Percentiles rank a stretch among this genome's conserved stretches.
These are phyloP conservation scores for Chirona hameri DNA, from an alignment of 2,888 invertebrate genomes.

Conservation along the genomic window DNA sequence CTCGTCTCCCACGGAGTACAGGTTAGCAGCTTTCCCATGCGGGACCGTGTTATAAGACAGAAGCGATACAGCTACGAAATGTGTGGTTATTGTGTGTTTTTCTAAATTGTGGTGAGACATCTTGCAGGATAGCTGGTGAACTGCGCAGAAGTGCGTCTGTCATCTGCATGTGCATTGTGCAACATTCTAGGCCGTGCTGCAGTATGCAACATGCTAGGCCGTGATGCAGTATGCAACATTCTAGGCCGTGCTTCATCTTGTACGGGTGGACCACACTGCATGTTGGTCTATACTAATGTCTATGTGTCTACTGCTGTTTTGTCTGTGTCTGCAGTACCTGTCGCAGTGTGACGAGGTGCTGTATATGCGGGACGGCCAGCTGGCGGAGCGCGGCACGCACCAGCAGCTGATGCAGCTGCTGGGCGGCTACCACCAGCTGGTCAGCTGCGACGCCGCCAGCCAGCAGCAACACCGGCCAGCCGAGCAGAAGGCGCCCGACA, in stretches of 20 bases:
- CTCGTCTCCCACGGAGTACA: constrained; percentile 54
- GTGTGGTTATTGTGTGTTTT: too few species aligned
- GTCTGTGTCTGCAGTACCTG: constrained; percentile 47
- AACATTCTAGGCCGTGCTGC: too few species aligned
- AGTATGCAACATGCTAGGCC: too few species aligned
- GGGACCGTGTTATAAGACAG: too few species aligned
- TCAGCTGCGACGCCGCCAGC: constrained; percentile 41
- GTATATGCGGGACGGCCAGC: constrained; percentile 50
- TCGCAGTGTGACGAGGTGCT: constrained; percentile 52
- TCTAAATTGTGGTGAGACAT: too few species aligned
- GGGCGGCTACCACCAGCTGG: constrained; percentile 47
- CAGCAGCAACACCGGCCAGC: neutral
- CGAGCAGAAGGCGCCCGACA: neutral
- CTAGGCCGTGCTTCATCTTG: too few species aligned
- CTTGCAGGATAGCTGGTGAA: too few species aligned
- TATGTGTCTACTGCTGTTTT: neutral
- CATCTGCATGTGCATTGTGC: too few species aligned
- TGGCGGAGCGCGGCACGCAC: constrained; percentile 51
- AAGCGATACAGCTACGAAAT: too few species aligned
- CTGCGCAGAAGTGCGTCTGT: too few species aligned
- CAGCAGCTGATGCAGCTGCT: constrained; percentile 46
- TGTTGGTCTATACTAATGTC: neutral
- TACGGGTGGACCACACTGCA: neutral
- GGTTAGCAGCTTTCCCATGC: constrained; percentile 31
- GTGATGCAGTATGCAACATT: too few species aligned